Percentiles rank a stretch among this genome's conserved stretches.
Conservation (phyloP, 2,797 vertebrate genomes). For the Bradypus variegatus region DNA sequence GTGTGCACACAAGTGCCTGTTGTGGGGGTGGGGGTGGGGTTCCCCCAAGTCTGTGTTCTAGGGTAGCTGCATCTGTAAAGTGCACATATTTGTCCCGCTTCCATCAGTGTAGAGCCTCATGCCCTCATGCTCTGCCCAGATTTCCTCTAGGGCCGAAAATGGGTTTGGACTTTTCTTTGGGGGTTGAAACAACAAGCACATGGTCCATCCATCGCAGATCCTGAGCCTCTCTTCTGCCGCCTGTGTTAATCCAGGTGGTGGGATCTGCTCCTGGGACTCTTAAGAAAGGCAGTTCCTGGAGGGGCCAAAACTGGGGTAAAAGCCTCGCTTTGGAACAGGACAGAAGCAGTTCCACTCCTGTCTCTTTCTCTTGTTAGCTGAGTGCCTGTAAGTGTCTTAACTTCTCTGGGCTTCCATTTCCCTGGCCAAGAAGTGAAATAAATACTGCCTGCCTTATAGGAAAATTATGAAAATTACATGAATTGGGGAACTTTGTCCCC, state of each 20-base stretch:
- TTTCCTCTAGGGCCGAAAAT: background rate
- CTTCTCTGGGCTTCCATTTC: background rate
- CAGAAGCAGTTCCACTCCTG: background rate
- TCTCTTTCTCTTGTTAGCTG: background rate
- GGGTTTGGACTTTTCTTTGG: background rate
- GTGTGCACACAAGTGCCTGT: fast-evolving
- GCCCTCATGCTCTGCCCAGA: background rate
- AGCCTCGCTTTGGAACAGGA: background rate
- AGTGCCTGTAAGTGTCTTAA: fast-evolving
- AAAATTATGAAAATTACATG: background rate
- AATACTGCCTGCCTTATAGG: background rate
- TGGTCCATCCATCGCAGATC: fast-evolving
- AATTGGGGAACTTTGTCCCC: fast-evolving
- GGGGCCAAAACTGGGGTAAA: background rate
- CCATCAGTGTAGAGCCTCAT: too few species aligned
- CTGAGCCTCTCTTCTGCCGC: background rate
- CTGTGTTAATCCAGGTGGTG: fast-evolving
- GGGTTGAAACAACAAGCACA: background rate
- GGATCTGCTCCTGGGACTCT: background rate
- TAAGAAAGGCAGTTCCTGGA: background rate
- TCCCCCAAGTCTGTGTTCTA: fast-evolving
- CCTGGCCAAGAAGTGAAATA: background rate
- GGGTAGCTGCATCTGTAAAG: background rate
- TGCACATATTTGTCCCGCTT: fast-evolving
- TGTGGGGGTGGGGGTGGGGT: background rate